These are phyloP conservation scores for Odocoileus virginianus DNA, from an alignment of 2,113 vertebrate genomes.

Conservation along the genomic window DNA sequence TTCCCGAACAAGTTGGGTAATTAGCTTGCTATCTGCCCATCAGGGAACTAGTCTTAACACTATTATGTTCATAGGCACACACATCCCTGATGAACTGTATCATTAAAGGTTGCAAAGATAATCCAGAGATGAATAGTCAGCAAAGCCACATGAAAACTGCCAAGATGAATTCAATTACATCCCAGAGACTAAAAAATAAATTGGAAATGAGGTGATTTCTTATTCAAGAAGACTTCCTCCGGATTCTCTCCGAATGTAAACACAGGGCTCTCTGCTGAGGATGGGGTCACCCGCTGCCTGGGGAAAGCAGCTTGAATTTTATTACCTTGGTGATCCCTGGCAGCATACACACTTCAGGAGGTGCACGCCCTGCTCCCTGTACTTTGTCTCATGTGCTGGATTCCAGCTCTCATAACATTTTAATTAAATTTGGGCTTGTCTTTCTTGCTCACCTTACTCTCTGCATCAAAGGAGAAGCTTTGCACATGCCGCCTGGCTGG, in stretches of 20 bases:
- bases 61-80: constrained; percentile 19
- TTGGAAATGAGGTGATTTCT: constrained; percentile 66
- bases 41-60: constrained; percentile 44
- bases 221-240: constrained; percentile 64
- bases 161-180: constrained; percentile 68
- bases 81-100: constrained; percentile 56
- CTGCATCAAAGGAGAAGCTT: constrained; percentile 52
- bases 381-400: constrained; percentile 53
- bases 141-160: constrained; percentile 71
- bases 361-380: constrained; percentile 52
- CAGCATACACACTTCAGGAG: constrained; percentile 49
- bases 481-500: constrained; percentile 37
- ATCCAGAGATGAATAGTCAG: constrained; percentile 57
- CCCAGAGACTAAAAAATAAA: constrained; percentile 58
- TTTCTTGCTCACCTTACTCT: constrained; percentile 66
- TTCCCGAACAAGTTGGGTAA: constrained; percentile 56
- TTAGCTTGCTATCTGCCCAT: constrained; percentile 40
- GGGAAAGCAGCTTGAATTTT: constrained; percentile 68
- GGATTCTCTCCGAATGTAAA: constrained; percentile 60
- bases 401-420: constrained; percentile 72
- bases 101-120: constrained; percentile 64
- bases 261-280: constrained; percentile 36
- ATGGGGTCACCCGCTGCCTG: constrained; percentile 60
- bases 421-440: constrained; percentile 72
- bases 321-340: constrained; percentile 71